phyloP scores from a whole-genome alignment of 2,113 vertebrate species.

The Tamias sibiricus region DNA sequence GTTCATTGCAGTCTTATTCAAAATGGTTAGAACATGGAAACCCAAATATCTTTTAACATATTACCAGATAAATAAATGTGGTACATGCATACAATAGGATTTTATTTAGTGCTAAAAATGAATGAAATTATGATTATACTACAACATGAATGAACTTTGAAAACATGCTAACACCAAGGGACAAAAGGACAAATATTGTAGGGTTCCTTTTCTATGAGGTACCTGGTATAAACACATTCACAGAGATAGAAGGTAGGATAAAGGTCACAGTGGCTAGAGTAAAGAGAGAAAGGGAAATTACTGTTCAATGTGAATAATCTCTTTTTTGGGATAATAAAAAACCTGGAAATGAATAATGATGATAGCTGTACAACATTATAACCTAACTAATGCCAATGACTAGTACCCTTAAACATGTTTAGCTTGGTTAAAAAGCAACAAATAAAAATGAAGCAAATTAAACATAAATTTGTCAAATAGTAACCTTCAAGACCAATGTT shows the following conservation, averaged over 20 bases:
- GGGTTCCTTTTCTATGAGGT: background rate
- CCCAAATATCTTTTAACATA: background rate
- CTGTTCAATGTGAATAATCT: background rate
- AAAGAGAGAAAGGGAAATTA: background rate
- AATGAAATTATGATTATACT: background rate
- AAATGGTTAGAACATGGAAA: background rate
- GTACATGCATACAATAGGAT: too few species aligned
- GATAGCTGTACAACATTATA: background rate
- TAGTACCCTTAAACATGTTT: background rate
- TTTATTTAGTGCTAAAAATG: background rate
- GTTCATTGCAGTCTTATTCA: background rate
- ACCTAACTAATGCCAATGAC: background rate
- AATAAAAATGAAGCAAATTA: background rate
- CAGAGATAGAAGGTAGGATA: background rate
- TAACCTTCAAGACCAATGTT: background rate
- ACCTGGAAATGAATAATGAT: background rate
- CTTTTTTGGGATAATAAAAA: background rate
- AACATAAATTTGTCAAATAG: background rate
- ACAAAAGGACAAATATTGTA: background rate
- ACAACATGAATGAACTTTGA: background rate
- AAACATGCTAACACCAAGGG: background rate
- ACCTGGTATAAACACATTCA: background rate
- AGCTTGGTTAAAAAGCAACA: background rate
- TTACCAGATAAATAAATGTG: background rate
- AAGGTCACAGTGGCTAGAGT: background rate